Evolutionary conservation across 2,113 vertebrate genomes (phyloP).

Genomic region (Stegastes partitus): DNA sequence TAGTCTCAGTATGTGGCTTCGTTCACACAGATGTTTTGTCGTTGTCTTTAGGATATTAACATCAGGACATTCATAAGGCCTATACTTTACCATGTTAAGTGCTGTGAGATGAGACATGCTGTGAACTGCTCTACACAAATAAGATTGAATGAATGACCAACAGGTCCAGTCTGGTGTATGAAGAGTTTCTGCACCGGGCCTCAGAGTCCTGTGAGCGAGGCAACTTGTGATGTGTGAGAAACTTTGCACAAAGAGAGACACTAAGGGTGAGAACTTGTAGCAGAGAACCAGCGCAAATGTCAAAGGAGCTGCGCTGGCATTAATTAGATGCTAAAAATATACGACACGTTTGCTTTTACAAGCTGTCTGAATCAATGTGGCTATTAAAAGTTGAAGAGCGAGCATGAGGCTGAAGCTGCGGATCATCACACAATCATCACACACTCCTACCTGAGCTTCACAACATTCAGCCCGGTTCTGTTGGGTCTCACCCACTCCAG

Average conservation of each 20-base stretch:
- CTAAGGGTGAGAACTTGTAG: neutral
- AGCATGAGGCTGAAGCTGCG: neutral
- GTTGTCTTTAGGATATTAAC: too few relatives aligned
- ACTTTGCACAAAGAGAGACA: neutral
- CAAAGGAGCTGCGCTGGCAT: neutral
- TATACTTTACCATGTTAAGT: too few relatives aligned
- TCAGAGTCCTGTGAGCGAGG: neutral
- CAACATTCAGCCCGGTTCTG: neutral
- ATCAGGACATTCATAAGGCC: too few relatives aligned
- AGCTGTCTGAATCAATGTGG: neutral
- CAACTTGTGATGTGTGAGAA: neutral
- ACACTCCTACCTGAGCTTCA: slow-evolving; percentile 2
- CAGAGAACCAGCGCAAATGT: neutral
- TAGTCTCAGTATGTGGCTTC: too few relatives aligned
- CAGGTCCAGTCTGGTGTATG: neutral
- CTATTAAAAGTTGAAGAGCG: neutral
- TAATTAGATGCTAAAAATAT: slow-evolving; percentile 5
- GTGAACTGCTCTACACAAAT: too few relatives aligned
- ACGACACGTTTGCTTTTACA: neutral
- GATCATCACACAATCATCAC: too few relatives aligned
- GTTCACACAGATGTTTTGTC: too few relatives aligned
- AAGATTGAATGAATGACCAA: too few relatives aligned
- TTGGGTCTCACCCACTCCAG: neutral
- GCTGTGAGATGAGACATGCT: too few relatives aligned
- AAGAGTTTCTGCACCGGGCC: neutral